Evolutionary conservation across 2,113 vertebrate species (phyloP).

Genomic region (Hepsetus odoe): DNA sequence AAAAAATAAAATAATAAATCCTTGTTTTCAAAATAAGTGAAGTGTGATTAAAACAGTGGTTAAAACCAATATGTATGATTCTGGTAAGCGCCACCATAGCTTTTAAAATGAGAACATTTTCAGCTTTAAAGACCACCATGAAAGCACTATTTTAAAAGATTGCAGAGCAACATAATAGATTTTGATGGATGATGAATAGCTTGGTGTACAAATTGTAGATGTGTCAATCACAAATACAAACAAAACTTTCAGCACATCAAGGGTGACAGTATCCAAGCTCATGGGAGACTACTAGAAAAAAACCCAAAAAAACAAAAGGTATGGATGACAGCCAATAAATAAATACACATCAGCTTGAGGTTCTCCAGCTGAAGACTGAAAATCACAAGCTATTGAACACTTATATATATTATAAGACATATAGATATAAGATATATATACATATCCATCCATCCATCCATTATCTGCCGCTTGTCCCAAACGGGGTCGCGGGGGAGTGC

Average conservation of each 20-base stretch:
- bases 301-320: too few relatives aligned
- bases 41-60: too few relatives aligned
- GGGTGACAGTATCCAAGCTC: not conserved
- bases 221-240: not conserved
- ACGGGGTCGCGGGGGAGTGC: too few relatives aligned
- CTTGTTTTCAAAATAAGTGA: too few relatives aligned
- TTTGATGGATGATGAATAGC: slow-evolving; percentile 10
- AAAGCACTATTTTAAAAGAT: not conserved
- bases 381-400: not conserved
- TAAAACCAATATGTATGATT: too few relatives aligned
- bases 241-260: not conserved
- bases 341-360: not conserved
- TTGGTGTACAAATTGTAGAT: not conserved
- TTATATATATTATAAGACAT: not conserved
- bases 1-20: too few relatives aligned
- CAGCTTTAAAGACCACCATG: not conserved
- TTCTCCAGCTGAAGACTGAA: not conserved
- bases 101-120: not conserved
- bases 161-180: not conserved
- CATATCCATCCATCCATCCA: too few relatives aligned
- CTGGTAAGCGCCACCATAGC: too few relatives aligned
- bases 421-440: too few relatives aligned
- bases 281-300: not conserved
- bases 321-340: not conserved
- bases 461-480: too few relatives aligned